phyloP scores from a whole-genome alignment of 1,140 invertebrate species.

The Palaemon carinicauda region DNA sequence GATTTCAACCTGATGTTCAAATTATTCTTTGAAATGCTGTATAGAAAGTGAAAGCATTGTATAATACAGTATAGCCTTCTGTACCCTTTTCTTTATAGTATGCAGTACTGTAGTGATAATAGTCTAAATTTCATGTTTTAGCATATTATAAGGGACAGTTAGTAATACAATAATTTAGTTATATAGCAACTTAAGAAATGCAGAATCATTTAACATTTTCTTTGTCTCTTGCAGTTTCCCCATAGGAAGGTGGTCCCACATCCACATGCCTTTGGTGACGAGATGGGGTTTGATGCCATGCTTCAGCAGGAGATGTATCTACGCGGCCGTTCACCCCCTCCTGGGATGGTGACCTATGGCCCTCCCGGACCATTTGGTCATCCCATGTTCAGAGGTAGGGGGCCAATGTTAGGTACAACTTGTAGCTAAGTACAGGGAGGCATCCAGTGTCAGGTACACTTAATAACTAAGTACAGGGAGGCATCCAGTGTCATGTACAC shows the following conservation, averaged over 20 bases:
- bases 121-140: too few relatives aligned
- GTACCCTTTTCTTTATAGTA: too few relatives aligned
- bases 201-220: neutral
- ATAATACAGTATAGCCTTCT: too few relatives aligned
- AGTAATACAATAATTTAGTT: neutral
- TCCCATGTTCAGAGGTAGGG: slow-evolving; percentile 3
- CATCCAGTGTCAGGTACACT: too few relatives aligned
- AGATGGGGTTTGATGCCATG: slow-evolving; percentile 49
- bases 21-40: too few relatives aligned
- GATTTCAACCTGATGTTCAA: too few relatives aligned
- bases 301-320: slow-evolving; percentile 45
- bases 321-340: slow-evolving; percentile 27
- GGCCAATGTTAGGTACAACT: slow-evolving; percentile 30
- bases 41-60: too few relatives aligned
- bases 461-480: too few relatives aligned
- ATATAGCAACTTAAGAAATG: too few relatives aligned
- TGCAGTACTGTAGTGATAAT: too few relatives aligned
- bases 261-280: slow-evolving; percentile 21
- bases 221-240: neutral
- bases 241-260: slow-evolving; percentile 25
- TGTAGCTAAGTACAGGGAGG: too few relatives aligned
- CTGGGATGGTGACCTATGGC: slow-evolving; percentile 36
- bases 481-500: too few relatives aligned
- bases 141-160: neutral
- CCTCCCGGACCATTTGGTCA: slow-evolving; percentile 19